Evolutionary conservation across 2,797 vertebrate species (phyloP).

Genomic region (Rhynchonycteris naso): DNA sequence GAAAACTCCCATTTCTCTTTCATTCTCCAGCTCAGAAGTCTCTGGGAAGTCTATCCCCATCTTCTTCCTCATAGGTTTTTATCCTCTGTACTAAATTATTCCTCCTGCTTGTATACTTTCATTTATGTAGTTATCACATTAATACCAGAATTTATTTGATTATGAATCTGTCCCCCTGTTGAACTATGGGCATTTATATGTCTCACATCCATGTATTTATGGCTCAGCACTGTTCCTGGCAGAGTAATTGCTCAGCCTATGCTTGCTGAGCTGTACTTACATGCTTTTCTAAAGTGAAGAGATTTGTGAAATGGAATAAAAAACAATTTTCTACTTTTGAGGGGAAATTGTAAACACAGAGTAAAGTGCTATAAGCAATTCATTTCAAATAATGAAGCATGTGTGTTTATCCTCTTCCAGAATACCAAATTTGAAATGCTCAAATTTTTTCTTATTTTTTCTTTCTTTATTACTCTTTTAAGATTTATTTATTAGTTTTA

Average conservation of each 20-base stretch:
- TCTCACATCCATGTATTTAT: background rate
- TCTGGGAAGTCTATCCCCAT: background rate
- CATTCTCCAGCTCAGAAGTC: background rate
- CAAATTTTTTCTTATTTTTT: background rate
- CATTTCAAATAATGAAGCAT: slow-evolving; percentile 24
- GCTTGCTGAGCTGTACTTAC: background rate
- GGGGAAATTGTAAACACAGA: slow-evolving; percentile 17
- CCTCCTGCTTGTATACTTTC: background rate
- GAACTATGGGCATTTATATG: background rate
- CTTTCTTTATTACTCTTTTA: no score
- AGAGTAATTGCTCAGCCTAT: background rate
- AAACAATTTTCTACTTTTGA: background rate
- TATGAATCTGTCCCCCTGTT: background rate
- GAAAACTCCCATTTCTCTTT: background rate
- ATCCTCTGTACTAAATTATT: background rate
- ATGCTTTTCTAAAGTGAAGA: slow-evolving; percentile 29
- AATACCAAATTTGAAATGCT: slow-evolving; percentile 28
- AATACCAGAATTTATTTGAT: slow-evolving; percentile 23
- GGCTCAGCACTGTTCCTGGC: background rate
- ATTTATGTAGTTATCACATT: background rate
- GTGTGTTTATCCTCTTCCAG: slow-evolving; percentile 5
- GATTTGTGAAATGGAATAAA: slow-evolving; percentile 10
- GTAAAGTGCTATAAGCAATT: slow-evolving; percentile 2
- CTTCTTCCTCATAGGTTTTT: background rate
- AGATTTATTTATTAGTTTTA: no score